Percentiles rank a stretch among this genome's conserved stretches.
Conservation (phyloP, 2,888 invertebrate species). For the Drosophila rellima region DNA sequence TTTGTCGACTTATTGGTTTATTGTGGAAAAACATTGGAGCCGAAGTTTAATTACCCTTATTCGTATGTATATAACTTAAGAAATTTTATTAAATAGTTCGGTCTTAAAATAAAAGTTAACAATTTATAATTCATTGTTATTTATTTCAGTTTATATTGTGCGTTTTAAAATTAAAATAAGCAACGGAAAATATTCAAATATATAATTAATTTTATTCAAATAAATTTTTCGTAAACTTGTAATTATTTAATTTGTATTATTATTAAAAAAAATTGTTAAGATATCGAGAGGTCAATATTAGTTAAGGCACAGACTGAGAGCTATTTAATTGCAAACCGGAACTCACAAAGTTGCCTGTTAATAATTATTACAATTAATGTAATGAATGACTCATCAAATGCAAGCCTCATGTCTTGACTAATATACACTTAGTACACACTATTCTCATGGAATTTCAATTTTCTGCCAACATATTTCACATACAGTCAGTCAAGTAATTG, state of each 20-base stretch:
- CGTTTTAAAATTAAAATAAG: background rate
- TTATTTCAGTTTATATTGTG: no score
- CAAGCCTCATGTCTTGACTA: background rate
- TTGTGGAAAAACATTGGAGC: background rate
- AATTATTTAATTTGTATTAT: background rate
- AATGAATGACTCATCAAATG: background rate
- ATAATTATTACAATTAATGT: background rate
- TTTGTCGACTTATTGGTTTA: background rate
- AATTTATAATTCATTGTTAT: background rate
- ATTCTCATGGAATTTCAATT: background rate
- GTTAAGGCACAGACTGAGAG: background rate
- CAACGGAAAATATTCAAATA: no score
- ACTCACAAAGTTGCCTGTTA: background rate
- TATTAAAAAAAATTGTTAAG: background rate
- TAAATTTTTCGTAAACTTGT: no score
- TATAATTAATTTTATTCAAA: no score
- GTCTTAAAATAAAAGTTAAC: background rate
- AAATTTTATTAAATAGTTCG: no score
- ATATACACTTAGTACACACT: background rate
- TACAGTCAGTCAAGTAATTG: background rate
- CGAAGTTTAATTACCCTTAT: slow-evolving; percentile 10
- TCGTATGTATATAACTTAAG: no score
- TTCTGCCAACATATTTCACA: background rate
- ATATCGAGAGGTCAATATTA: background rate
- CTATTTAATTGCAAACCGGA: background rate